A percentile compares a stretch with the other conserved stretches of the same genome.
phyloP scores from a whole-genome alignment of 2,113 vertebrate species.

The Malaclemys terrapin region DNA sequence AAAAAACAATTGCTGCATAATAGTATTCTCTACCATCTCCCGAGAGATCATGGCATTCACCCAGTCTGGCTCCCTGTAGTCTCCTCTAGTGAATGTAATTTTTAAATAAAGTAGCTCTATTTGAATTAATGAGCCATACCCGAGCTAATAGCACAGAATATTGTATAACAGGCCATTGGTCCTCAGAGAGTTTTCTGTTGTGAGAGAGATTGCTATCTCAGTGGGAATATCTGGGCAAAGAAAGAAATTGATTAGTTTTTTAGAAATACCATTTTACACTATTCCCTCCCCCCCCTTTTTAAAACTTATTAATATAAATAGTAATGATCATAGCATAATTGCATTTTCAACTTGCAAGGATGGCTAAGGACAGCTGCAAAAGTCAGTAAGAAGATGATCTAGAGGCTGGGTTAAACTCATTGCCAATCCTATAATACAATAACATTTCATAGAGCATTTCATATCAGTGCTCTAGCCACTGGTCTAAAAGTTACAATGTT shows the following conservation, averaged over 20 bases:
- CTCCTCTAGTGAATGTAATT: neutral
- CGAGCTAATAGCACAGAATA: neutral
- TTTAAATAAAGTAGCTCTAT: neutral
- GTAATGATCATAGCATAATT: neutral
- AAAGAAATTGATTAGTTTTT: neutral
- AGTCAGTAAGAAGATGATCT: neutral
- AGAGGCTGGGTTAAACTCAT: neutral
- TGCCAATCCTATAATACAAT: neutral
- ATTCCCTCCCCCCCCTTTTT: neutral
- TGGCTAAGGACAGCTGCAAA: neutral
- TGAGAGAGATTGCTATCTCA: neutral
- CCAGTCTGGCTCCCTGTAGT: neutral
- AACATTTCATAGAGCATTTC: neutral
- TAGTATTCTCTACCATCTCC: neutral
- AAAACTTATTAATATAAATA: neutral
- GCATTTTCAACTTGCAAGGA: neutral
- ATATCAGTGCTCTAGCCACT: too few species aligned
- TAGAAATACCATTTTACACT: neutral
- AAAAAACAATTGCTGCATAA: neutral
- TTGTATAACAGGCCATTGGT: fast-evolving
- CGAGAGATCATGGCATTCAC: neutral
- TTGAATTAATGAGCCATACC: neutral
- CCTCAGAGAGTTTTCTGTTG: neutral
- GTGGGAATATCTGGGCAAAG: neutral
- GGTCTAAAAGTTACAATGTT: too few species aligned